Conservation (phyloP, 2,797 vertebrate genomes). For the Sebastes iracundus region DNA sequence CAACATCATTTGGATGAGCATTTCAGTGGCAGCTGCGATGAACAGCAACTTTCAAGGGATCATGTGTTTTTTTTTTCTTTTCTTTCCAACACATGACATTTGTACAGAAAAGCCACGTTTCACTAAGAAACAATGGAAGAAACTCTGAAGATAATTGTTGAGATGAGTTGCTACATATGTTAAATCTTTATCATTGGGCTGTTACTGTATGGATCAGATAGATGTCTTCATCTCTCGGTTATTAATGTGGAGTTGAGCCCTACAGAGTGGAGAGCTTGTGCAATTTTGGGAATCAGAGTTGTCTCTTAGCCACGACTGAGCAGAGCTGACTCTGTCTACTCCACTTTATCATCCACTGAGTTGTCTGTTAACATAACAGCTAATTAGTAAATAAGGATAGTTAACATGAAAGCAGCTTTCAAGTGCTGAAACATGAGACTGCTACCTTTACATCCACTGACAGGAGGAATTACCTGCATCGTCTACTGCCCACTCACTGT, state of each 20-base stretch:
- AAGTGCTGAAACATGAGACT: neutral
- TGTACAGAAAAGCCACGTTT: neutral
- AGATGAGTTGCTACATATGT: neutral
- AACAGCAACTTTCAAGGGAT: constrained; percentile 23
- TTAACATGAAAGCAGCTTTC: neutral
- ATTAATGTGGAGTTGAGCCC: neutral
- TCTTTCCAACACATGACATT: neutral
- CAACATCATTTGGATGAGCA: constrained; percentile 52
- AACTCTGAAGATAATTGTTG: neutral
- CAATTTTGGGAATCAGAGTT: neutral
- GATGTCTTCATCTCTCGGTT: neutral
- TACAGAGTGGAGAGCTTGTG: neutral
- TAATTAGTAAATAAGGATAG: neutral
- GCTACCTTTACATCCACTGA: constrained; percentile 17
- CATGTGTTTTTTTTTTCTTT: neutral
- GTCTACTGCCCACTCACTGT: constrained; percentile 15
- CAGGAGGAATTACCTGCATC: constrained; percentile 12
- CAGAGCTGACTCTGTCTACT: constrained; percentile 1
- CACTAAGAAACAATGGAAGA: neutral
- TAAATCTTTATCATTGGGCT: neutral
- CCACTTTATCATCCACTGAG: neutral
- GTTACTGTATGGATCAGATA: neutral
- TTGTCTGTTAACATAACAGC: neutral
- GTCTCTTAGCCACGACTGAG: neutral
- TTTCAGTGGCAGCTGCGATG: constrained; percentile 37